Percentiles rank a stretch among this genome's conserved stretches.
phyloP scores from a whole-genome alignment of 2,113 vertebrate genomes.

The Callionymus lyra region DNA sequence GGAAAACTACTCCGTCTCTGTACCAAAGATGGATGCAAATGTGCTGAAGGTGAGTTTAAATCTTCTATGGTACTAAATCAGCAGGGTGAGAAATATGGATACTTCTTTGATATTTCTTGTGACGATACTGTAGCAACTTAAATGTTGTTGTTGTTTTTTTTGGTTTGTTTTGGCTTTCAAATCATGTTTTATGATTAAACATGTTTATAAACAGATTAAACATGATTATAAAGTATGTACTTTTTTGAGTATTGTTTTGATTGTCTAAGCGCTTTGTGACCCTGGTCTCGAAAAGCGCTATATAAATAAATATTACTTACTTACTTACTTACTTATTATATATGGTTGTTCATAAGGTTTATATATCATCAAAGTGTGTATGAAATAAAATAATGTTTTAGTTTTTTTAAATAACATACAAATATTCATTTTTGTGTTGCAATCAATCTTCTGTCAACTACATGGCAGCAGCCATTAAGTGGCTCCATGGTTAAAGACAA shows the following conservation, averaged over 20 bases:
- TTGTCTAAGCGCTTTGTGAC: too few relatives aligned
- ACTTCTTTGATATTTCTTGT: background rate
- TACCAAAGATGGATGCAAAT: constrained; percentile 45
- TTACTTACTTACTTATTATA: too few relatives aligned
- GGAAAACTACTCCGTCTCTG: constrained; percentile 56
- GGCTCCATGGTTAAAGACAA: background rate
- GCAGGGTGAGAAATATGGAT: background rate
- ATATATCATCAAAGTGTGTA: too few relatives aligned
- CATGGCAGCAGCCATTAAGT: background rate
- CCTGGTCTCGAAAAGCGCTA: too few relatives aligned
- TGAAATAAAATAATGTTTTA: too few relatives aligned
- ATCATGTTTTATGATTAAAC: background rate
- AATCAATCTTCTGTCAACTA: too few relatives aligned
- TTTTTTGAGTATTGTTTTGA: too few relatives aligned
- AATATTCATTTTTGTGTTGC: too few relatives aligned
- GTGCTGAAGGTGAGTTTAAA: constrained; percentile 59
- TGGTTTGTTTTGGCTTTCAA: background rate
- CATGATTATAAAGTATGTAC: too few relatives aligned
- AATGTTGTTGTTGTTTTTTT: background rate
- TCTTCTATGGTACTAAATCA: background rate
- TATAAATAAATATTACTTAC: too few relatives aligned
- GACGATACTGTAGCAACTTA: background rate
- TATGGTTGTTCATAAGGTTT: background rate
- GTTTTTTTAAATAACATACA: too few relatives aligned
- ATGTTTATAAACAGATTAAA: background rate